Conservation (phyloP, 2,888 invertebrate species). For the Lobophora halterata region DNA sequence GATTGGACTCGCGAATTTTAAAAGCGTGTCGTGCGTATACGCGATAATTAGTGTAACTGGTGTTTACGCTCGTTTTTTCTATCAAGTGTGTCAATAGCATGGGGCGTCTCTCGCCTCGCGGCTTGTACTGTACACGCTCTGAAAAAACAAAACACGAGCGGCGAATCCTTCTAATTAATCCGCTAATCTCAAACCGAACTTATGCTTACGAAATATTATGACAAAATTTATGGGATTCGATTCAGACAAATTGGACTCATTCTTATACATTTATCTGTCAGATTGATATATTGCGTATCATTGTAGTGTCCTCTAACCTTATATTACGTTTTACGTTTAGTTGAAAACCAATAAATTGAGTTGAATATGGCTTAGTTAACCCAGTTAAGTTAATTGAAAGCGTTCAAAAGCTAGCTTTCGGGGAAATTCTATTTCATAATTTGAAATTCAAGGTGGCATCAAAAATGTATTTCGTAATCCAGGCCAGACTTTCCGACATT, state of each 20-base stretch:
- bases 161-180: no score
- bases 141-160: no score
- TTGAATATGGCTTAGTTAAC: slow-evolving; percentile 23
- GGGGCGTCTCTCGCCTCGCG: no score
- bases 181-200: slow-evolving; percentile 6
- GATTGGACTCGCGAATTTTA: no score
- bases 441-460: slow-evolving; percentile 12
- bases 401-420: slow-evolving; percentile 15
- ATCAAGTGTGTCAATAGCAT: no score
- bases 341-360: slow-evolving; percentile 25
- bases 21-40: no score
- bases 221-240: slow-evolving; percentile 15
- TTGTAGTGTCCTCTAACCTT: slow-evolving; percentile 16
- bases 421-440: slow-evolving; percentile 15
- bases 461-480: slow-evolving; percentile 11
- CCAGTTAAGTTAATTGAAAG: slow-evolving; percentile 21
- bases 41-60: no score
- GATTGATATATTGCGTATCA: slow-evolving; percentile 26
- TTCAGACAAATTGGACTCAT: slow-evolving; percentile 24
- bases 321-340: no score
- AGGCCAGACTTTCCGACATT: slow-evolving; percentile 2
- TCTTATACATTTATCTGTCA: slow-evolving; percentile 26
- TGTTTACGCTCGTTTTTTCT: no score
- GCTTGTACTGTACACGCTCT: no score
- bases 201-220: slow-evolving; percentile 5